These are phyloP conservation scores for Ooceraea biroi DNA, from an alignment of 1,140 invertebrate species.

Conservation along the genomic window DNA sequence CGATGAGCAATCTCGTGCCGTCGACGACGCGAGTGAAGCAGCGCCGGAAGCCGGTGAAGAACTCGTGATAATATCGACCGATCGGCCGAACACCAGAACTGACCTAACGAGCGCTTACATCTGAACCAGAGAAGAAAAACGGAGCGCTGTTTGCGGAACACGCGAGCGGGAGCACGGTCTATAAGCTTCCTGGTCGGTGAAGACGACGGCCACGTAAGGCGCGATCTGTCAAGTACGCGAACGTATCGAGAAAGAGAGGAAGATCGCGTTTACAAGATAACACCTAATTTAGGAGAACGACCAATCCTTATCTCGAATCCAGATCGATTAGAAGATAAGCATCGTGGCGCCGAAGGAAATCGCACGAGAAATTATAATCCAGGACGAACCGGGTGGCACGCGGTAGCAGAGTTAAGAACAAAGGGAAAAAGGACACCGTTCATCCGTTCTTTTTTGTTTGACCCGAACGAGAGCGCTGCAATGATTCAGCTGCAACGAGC, in stretches of 20 bases:
- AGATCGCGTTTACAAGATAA: conserved; percentile 35
- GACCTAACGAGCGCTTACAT: conserved; percentile 56
- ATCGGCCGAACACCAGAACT: conserved; percentile 52
- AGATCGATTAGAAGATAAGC: conserved; percentile 33
- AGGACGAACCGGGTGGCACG: neutral
- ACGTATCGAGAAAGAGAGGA: conserved; percentile 52
- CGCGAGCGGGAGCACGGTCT: conserved; percentile 38
- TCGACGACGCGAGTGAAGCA: conserved; percentile 78
- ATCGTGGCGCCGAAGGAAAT: neutral
- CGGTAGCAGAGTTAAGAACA: neutral
- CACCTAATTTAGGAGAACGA: conserved; percentile 35
- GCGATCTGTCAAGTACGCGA: conserved; percentile 37
- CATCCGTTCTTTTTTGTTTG: conserved; percentile 60
- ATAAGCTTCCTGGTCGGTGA: conserved; percentile 54
- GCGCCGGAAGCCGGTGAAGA: conserved; percentile 82
- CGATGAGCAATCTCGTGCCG: conserved; percentile 74
- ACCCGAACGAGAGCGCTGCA: conserved; percentile 10
- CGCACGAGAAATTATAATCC: conserved; percentile 27
- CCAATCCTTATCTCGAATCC: conserved; percentile 7
- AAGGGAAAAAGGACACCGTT: conserved; percentile 50
- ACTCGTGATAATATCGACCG: conserved; percentile 78
- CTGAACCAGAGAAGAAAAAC: conserved; percentile 48
- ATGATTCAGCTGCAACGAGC: conserved; percentile 59
- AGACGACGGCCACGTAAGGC: conserved; percentile 38
- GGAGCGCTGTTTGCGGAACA: conserved; percentile 48